Conservation (phyloP, 2,113 vertebrate species). For the Chelonoidis abingdonii region DNA sequence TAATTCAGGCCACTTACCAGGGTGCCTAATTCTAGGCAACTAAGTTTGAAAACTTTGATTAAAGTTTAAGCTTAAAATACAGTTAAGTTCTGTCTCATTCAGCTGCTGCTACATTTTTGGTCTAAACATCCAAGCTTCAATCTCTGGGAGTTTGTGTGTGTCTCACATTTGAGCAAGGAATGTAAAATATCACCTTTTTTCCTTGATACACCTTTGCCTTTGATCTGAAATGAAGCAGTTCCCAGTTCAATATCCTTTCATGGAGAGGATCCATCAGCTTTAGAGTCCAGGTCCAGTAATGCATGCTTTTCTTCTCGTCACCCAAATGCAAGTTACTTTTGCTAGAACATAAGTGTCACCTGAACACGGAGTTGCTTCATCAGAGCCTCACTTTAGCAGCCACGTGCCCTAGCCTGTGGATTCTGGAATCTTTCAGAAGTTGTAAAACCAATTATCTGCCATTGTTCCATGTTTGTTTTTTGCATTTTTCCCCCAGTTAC, state of each 20-base stretch:
- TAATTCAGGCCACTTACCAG: not conserved
- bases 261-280: not conserved
- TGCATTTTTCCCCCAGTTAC: not conserved
- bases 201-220: not conserved
- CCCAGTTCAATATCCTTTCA: not conserved
- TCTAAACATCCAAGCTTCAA: not conserved
- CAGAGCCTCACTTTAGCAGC: not conserved
- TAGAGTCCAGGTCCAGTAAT: not conserved
- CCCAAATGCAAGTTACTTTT: not conserved
- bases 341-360: not conserved
- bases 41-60: not conserved
- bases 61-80: not conserved
- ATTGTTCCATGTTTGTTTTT: constrained; percentile 30
- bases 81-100: not conserved
- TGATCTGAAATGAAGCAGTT: not conserved
- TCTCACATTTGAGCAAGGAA: not conserved
- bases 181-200: not conserved
- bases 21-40: not conserved
- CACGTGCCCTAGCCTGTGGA: not conserved
- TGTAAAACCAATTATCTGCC: constrained; percentile 3
- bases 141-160: not conserved
- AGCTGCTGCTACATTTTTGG: not conserved
- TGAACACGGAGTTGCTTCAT: not conserved
- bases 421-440: not conserved
- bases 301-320: not conserved